phyloP scores from a whole-genome alignment of 2,113 vertebrate species.

The Corydoras maculifer region DNA sequence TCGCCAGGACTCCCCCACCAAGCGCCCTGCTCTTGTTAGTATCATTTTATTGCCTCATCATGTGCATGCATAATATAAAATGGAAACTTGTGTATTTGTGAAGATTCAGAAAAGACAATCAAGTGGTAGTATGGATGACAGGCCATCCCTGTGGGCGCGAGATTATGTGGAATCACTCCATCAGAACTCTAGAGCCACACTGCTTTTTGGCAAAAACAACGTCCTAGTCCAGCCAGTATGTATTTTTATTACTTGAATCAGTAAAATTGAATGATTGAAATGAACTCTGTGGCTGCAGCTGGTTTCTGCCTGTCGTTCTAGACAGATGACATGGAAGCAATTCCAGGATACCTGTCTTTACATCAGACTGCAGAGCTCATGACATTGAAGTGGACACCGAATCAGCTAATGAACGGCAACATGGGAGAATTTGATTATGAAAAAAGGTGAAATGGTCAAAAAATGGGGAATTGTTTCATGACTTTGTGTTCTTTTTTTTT shows the following conservation, averaged over 20 bases:
- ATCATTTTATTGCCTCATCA: not conserved
- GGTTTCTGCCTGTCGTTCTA: constrained; percentile 46
- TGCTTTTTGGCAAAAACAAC: constrained; percentile 95
- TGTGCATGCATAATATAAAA: not conserved
- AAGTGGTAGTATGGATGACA: constrained; percentile 94
- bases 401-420: constrained; percentile 96
- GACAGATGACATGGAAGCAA: constrained; percentile 94
- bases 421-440: constrained; percentile 91
- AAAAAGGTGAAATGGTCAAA: constrained; percentile 72
- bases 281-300: not conserved
- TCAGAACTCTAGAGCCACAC: constrained; percentile 88
- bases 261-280: not conserved
- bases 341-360: constrained; percentile 90
- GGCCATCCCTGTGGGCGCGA: constrained; percentile 80
- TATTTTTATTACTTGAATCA: not conserved
- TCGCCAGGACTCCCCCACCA: constrained; percentile 92
- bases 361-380: constrained; percentile 95
- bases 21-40: constrained; percentile 69
- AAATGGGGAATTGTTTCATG: too few species aligned
- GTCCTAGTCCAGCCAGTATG: constrained; percentile 91
- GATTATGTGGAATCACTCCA: constrained; percentile 95
- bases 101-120: constrained; percentile 98
- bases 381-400: constrained; percentile 97
- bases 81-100: not conserved
- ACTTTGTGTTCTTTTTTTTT: too few species aligned